Conservation (phyloP, 2,113 vertebrate genomes). For the Petroica traversi region DNA sequence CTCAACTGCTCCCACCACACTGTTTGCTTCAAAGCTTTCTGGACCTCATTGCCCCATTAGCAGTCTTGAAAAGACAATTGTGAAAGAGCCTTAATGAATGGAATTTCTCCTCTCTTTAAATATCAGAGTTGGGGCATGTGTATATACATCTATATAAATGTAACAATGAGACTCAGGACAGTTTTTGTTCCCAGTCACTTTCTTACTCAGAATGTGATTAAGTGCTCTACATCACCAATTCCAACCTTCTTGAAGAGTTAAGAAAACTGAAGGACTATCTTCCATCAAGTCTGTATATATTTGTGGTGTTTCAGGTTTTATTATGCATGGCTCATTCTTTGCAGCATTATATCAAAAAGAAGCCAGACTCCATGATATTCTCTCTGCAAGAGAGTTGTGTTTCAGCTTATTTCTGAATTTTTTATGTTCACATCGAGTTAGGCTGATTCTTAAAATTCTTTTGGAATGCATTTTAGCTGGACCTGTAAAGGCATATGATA, state of each 20-base stretch:
- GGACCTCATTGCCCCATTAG: not conserved
- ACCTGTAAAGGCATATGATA: not conserved
- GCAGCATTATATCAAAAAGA: not conserved
- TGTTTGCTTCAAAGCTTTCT: not conserved
- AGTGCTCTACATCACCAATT: not conserved
- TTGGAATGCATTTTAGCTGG: not conserved
- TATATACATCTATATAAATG: not conserved
- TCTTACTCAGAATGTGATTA: not conserved
- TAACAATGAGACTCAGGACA: not conserved
- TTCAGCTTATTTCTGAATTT: not conserved
- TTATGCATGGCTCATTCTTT: not conserved
- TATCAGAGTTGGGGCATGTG: rapidly evolving
- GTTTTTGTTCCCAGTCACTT: not conserved
- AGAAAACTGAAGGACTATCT: not conserved
- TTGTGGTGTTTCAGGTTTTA: rapidly evolving
- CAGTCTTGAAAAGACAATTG: not conserved
- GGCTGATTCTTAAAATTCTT: not conserved
- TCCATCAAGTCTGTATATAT: not conserved
- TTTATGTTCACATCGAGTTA: not conserved
- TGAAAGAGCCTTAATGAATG: not conserved
- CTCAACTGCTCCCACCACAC: not conserved
- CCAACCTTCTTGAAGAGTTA: not conserved
- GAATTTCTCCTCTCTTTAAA: not conserved
- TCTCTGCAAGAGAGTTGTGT: not conserved
- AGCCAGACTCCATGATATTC: not conserved